Base-by-base conservation (phyloP, 2,797 vertebrate genomes). In the Sphaeramia orbicularis region DNA sequence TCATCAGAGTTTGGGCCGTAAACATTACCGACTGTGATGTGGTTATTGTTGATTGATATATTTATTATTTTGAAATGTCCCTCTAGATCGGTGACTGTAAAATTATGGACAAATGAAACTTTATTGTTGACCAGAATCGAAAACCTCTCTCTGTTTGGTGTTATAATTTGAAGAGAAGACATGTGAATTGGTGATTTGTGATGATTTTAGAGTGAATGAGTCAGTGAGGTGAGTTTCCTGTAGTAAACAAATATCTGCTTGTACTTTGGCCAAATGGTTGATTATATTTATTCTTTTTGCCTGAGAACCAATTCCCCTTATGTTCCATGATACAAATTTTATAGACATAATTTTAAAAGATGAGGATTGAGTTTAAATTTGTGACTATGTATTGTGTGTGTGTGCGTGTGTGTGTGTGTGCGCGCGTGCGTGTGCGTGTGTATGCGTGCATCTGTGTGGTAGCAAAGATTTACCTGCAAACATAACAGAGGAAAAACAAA, bases 1-100 rank as follows among this genome's bases (percentile, higher is more conserved):
- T 44, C 21, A 44, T n/a, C n/a, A 12, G 30, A 19, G 18, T 48
- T 36, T 47, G 44, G 43, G 12, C 57, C 44, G 24, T 60, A 48
- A 36, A 36, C 10, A 47, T 37, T 44, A 6, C 8, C 13, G 3
- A 44, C 45, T 16, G 42, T 45, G 10, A 47, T 15, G 7, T 14
- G 10, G 10, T 11, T 47, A 10, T 37, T 47, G 30, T 60, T 19
- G 7, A 59, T 59, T 32, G 42, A 32, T 10, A 45, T 48, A 9
- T 44, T 44, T 10, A 44, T 58, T 1, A 43, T 58, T 10, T 57
- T 42, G n/a, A 45, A 59, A 7, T 4, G 3, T 48, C 44, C 44
- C 49, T 60, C 44, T 13, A 57, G 44, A n/a, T 60, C 32, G 21
- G 32, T 10, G 6, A 48, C n/a, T 6, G 16, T 60, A 7, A 2